Base-by-base conservation (phyloP, 2,888 invertebrate genomes). In the Exephanes ischioxanthus region DNA sequence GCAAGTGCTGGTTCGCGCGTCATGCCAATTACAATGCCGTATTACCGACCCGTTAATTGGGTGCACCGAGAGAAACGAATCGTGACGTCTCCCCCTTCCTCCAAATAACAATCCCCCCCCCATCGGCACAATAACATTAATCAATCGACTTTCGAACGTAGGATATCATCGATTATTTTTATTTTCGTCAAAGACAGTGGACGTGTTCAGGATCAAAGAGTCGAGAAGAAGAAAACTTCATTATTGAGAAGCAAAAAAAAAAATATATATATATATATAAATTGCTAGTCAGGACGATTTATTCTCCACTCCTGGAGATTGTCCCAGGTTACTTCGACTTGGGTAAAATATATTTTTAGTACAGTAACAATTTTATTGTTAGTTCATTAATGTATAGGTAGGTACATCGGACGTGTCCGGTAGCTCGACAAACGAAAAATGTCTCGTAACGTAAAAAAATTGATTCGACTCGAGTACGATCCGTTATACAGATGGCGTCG, bases 31-130 rank as follows among this genome's bases (percentile, higher is more conserved):
- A 84, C 84, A 84, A 84, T 80, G 77, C 77, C 84, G 84, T 84
- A 84, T 84, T 84, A 84, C 80, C 81, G 84, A 84, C 77, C 81
- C 84, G 81, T 84, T 84, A 84, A 84, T 84, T 81, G 81, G 81
- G 81, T 84, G 84, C 84, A 81, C 81, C 77, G 77, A 81, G 84
- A 78, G 84, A 81, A 84, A 84, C 80, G 80, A 84, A 76, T 84
- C 81, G 71, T 30, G 30, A 30, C 30, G 30, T 30, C 30, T 30
- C 30, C 4, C 30, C 26, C 30, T 51, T 68, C 55, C 61, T 66
- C 19, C 51, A 73, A 75, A 61, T 66, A 80, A 84, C 80, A 84
- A 84, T 81, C 78, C 72, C 55, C 19, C 55, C 22, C n/a, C 7
- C 55, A 9, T 19, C 55, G 22, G 19, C 53, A 19, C 53, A 53